Conservation (phyloP, 2,888 invertebrate genomes). For the Epinotia brunnichana region DNA sequence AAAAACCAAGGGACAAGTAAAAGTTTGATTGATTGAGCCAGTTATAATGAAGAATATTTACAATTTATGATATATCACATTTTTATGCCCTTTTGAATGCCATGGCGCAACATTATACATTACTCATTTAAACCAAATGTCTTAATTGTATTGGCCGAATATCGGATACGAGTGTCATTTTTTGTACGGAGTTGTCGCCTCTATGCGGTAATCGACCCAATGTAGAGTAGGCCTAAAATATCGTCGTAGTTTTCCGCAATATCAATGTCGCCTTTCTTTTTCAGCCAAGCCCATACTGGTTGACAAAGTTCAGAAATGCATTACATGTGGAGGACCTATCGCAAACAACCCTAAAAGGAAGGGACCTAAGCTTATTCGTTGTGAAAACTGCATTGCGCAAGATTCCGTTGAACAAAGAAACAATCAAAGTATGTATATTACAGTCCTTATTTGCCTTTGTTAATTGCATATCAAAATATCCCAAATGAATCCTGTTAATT, state of each 20-base stretch:
- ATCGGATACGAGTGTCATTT: no score
- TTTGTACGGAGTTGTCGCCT: no score
- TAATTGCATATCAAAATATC: not conserved
- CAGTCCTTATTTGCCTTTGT: not conserved
- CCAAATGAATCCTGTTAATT: not conserved
- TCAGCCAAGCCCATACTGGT: constrained; percentile 80
- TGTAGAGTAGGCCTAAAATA: not conserved
- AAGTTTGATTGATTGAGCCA: no score
- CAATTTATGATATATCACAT: no score
- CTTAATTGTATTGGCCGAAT: not conserved
- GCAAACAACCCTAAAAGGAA: constrained; percentile 84
- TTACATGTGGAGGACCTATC: constrained; percentile 84
- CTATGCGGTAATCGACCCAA: not conserved
- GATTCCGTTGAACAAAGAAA: constrained; percentile 80
- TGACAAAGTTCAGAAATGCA: constrained; percentile 84
- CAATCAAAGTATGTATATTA: constrained; percentile 68
- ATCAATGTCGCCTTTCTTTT: constrained; percentile 50
- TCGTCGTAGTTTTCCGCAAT: not conserved
- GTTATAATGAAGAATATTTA: no score
- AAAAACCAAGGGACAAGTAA: no score
- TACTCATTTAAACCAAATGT: not conserved
- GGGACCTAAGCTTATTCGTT: constrained; percentile 85
- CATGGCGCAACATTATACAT: no score
- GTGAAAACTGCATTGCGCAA: constrained; percentile 85
- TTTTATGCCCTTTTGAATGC: no score